These are phyloP conservation scores for Petromus typicus DNA, from an alignment of 2,113 vertebrate genomes.

Conservation along the genomic window DNA sequence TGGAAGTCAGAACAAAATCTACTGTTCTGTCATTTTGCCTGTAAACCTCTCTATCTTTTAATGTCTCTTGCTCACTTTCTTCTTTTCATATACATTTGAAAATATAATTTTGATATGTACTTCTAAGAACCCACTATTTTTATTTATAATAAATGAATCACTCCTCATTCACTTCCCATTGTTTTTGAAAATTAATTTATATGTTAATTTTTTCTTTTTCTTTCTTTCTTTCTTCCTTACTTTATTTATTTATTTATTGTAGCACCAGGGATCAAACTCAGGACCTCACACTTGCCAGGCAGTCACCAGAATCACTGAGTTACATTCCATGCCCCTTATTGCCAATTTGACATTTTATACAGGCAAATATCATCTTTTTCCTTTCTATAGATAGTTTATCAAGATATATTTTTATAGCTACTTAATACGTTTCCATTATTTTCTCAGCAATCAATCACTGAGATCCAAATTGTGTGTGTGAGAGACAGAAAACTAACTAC, in stretches of 20 bases:
- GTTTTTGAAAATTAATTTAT: slow-evolving; percentile 43
- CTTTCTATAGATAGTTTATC: background rate
- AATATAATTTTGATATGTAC: background rate
- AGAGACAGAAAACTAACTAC: background rate
- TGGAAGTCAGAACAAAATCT: slow-evolving; percentile 50
- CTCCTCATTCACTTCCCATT: background rate
- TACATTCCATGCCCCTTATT: too few relatives aligned
- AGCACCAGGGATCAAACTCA: too few relatives aligned
- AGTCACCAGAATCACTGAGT: too few relatives aligned
- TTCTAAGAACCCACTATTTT: background rate
- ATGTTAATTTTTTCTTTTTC: slow-evolving; percentile 19
- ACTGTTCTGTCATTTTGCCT: slow-evolving; percentile 17
- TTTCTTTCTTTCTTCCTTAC: too few relatives aligned
- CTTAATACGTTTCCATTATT: slow-evolving; percentile 31
- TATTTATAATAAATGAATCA: background rate
- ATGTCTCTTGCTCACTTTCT: background rate
- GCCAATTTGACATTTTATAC: background rate
- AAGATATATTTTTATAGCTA: background rate
- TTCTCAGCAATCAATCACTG: background rate
- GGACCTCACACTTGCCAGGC: too few relatives aligned
- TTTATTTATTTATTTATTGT: too few relatives aligned
- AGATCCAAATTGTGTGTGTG: background rate
- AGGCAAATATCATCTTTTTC: background rate
- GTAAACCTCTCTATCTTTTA: background rate
- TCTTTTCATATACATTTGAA: background rate